A percentile compares a stretch with the other conserved stretches of the same genome.
Conservation (phyloP, 2,888 invertebrate species). For the Drosophila antonietae region DNA sequence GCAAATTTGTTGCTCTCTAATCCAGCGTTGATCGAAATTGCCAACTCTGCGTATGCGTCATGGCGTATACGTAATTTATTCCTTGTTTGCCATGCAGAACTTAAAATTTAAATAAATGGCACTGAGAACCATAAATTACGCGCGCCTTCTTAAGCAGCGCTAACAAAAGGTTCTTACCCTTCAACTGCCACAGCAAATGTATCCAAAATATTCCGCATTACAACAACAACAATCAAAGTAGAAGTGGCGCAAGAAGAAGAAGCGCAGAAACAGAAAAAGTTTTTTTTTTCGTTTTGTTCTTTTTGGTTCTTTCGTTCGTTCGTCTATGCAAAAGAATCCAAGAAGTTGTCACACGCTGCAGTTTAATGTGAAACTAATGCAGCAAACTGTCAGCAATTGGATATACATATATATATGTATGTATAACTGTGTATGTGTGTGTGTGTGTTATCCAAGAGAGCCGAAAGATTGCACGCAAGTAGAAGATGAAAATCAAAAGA, state of each 20-base stretch:
- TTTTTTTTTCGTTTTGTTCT: slow-evolving; percentile 10
- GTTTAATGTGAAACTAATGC: slow-evolving; percentile 59
- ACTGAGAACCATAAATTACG: slow-evolving; percentile 41
- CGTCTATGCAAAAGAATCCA: slow-evolving; percentile 25
- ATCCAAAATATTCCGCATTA: slow-evolving; percentile 52
- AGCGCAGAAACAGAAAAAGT: slow-evolving; percentile 5
- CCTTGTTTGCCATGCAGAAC: slow-evolving; percentile 9
- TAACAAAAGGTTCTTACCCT: slow-evolving; percentile 27
- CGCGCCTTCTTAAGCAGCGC: slow-evolving; percentile 37
- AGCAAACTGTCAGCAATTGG: slow-evolving; percentile 23
- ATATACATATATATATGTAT: slow-evolving; percentile 7
- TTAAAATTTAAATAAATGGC: slow-evolving; percentile 16
- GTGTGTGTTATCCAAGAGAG: slow-evolving; percentile 40
- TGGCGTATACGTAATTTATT: slow-evolving; percentile 24
- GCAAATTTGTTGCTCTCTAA: too few relatives aligned
- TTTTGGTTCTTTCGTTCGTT: neutral
- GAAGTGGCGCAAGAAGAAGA: neutral
- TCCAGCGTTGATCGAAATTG: neutral
- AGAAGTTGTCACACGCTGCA: slow-evolving; percentile 52
- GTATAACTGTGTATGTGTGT: slow-evolving; percentile 5
- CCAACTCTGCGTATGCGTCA: slow-evolving; percentile 6
- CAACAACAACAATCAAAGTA: slow-evolving; percentile 2
- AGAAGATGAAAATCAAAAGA: slow-evolving; percentile 14
- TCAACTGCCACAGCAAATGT: slow-evolving; percentile 24
- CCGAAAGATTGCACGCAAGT: slow-evolving; percentile 28